Percentiles rank a stretch among this genome's conserved stretches.
phyloP scores from a whole-genome alignment of 1,140 invertebrate genomes.

The Capitella teleta region DNA sequence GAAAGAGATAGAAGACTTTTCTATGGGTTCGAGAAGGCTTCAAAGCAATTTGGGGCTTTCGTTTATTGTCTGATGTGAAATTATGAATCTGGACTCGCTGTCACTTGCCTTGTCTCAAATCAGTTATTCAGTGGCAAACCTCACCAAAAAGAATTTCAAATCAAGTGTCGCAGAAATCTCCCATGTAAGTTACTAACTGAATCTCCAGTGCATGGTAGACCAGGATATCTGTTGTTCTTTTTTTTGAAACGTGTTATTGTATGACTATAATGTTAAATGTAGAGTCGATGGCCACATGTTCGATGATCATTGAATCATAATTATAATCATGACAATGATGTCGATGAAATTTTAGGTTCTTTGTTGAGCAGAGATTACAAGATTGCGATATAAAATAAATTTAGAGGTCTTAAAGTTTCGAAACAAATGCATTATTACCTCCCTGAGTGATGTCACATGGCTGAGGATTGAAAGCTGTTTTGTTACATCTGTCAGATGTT shows the following conservation, averaged over 20 bases:
- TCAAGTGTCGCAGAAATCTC: constrained; percentile 69
- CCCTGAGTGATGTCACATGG: too few species aligned
- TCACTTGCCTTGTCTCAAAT: constrained; percentile 96
- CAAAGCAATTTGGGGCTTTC: constrained; percentile 45
- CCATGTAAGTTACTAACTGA: constrained; percentile 52
- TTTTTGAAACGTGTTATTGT: constrained; percentile 6
- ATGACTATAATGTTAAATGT: neutral
- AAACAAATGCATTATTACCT: too few species aligned
- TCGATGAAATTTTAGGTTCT: too few species aligned
- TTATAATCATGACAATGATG: too few species aligned
- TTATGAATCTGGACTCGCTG: constrained; percentile 96
- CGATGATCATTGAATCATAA: too few species aligned
- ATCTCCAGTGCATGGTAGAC: too few species aligned
- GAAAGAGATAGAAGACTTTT: neutral
- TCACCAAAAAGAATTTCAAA: constrained; percentile 90
- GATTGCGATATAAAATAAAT: too few species aligned
- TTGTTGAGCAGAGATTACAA: too few species aligned
- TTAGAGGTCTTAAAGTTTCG: too few species aligned
- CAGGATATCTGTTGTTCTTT: constrained; percentile 1
- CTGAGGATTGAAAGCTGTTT: too few species aligned
- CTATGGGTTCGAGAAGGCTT: constrained; percentile 36
- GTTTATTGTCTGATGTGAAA: constrained; percentile 68
- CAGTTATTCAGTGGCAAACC: constrained; percentile 87
- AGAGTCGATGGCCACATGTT: too few species aligned
- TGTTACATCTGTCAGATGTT: too few species aligned